A percentile compares a stretch with the other conserved stretches of the same genome.
Conservation (phyloP, 30 jellyfish, hydroid and myxozoan species). For the Nemopilema nomurai region DNA sequence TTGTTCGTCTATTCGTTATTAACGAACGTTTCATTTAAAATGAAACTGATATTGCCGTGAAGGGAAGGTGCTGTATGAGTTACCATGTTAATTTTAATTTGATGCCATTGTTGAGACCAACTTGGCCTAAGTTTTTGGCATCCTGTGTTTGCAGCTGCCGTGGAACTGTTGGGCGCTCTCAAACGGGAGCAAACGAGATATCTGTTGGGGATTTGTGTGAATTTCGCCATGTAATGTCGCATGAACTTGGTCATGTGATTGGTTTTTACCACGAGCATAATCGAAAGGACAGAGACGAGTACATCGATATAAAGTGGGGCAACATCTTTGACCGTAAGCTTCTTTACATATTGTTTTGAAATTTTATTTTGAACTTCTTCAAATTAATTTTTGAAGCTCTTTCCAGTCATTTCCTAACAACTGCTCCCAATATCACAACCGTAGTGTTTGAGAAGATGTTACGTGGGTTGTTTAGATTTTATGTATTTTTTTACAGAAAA, state of each 20-base stretch:
- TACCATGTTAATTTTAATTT: no score
- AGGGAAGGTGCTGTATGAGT: no score
- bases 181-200: conserved; percentile 72
- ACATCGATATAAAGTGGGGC: conserved; percentile 76
- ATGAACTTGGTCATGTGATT: conserved; percentile 93
- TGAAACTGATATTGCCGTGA: no score
- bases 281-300: conserved; percentile 82
- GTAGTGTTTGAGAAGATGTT: no score
- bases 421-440: no score
- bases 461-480: neutral
- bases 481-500: conserved; percentile 45
- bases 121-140: neutral
- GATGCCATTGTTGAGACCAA: neutral
- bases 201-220: conserved; percentile 92
- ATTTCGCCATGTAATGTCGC: conserved; percentile 86
- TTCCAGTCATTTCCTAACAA: no score
- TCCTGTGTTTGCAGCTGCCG: conserved; percentile 60
- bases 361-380: no score
- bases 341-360: neutral
- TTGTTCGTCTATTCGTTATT: no score
- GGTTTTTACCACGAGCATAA: conserved; percentile 85
- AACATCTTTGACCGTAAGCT: conserved; percentile 70
- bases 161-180: conserved; percentile 89
- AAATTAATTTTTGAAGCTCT: neutral
- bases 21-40: no score